phyloP scores from a whole-genome alignment of 2,888 invertebrate genomes.

The Spisula solida region DNA sequence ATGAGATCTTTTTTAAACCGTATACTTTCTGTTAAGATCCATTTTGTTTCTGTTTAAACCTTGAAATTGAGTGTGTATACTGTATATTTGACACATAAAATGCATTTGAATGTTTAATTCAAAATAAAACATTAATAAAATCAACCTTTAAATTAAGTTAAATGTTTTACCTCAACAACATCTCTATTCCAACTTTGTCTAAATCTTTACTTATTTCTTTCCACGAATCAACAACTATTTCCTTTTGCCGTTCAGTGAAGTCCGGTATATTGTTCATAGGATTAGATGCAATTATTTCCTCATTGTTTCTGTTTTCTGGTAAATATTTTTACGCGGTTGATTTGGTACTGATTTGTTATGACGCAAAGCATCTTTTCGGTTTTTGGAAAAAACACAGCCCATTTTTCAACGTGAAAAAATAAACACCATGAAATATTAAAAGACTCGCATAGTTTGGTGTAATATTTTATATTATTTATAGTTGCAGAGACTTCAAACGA shows the following conservation, averaged over 20 bases:
- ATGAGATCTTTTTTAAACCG: too few relatives aligned
- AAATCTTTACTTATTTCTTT: slow-evolving; percentile 79
- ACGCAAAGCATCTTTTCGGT: slow-evolving; percentile 67
- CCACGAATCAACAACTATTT: slow-evolving; percentile 79
- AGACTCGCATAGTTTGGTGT: not conserved
- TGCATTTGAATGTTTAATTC: too few relatives aligned
- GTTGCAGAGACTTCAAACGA: not conserved
- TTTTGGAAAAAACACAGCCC: slow-evolving; percentile 75
- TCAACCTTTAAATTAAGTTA: too few relatives aligned
- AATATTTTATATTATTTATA: not conserved
- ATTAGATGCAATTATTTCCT: slow-evolving; percentile 51
- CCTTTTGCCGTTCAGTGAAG: slow-evolving; percentile 79
- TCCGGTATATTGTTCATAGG: slow-evolving; percentile 68
- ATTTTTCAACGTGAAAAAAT: slow-evolving; percentile 44
- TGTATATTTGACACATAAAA: too few relatives aligned
- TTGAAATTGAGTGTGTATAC: too few relatives aligned
- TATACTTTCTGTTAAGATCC: too few relatives aligned
- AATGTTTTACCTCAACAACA: slow-evolving; percentile 80
- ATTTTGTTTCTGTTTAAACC: too few relatives aligned
- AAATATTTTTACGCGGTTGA: slow-evolving; percentile 66
- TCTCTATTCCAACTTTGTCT: slow-evolving; percentile 80
- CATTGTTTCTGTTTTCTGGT: slow-evolving; percentile 61
- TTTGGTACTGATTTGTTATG: slow-evolving; percentile 66
- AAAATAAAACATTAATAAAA: too few relatives aligned
- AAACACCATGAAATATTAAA: not conserved